Evolutionary conservation across 1,140 invertebrate species (phyloP).

Genomic region (Caerostris darwini): DNA sequence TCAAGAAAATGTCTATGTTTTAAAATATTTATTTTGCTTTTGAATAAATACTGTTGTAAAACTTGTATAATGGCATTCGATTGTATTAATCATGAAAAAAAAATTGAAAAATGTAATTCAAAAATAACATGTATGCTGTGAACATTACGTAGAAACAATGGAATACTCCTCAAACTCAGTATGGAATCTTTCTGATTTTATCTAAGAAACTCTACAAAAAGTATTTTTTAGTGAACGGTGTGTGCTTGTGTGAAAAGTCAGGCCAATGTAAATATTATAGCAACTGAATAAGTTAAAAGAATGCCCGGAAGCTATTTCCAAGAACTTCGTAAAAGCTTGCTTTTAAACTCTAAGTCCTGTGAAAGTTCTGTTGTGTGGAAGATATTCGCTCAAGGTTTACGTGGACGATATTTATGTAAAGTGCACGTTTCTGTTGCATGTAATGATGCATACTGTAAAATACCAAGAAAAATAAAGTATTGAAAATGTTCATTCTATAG

Average conservation of each 20-base stretch:
- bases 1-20: background rate
- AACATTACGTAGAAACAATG: background rate
- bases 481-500: conserved; percentile 64
- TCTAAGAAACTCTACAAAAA: conserved; percentile 2
- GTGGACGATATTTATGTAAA: conserved; percentile 26
- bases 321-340: background rate
- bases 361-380: background rate
- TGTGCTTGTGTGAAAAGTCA: background rate
- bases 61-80: background rate
- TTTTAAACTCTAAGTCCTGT: background rate
- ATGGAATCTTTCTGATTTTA: conserved; percentile 16
- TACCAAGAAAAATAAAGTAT: conserved; percentile 56
- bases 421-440: conserved; percentile 60
- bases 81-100: background rate
- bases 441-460: conserved; percentile 69
- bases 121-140: background rate
- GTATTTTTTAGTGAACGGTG: conserved; percentile 4
- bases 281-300: background rate
- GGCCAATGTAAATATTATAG: conserved; percentile 1
- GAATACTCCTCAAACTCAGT: background rate
- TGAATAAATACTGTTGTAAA: conserved; percentile 2
- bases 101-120: background rate
- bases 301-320: background rate
- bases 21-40: background rate
- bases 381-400: conserved; percentile 56